phyloP scores from a whole-genome alignment of 2,113 vertebrate species.

The Calyptommatus sinebrachiatus region DNA sequence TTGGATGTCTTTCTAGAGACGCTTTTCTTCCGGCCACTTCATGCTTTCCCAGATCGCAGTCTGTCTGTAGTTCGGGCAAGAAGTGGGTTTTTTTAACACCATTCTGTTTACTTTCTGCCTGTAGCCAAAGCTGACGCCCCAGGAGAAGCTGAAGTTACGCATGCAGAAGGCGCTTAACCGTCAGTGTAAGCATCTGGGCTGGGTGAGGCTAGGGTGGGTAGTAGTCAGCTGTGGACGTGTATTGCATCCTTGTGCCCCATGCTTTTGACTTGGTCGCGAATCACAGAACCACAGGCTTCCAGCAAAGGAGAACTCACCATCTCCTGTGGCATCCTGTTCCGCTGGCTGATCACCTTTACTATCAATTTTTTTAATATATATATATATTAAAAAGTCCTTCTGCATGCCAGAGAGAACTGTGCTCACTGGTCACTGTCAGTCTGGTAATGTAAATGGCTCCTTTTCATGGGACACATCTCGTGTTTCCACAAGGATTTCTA shows the following conservation, averaged over 20 bases:
- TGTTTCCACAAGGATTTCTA: too few relatives aligned
- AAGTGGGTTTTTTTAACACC: background rate
- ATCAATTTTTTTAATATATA: too few relatives aligned
- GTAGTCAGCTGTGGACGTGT: accelerated
- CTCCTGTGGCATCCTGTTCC: too few relatives aligned
- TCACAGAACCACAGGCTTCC: too few relatives aligned
- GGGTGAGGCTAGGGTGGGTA: background rate
- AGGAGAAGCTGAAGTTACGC: conserved; percentile 87
- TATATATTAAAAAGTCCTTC: too few relatives aligned
- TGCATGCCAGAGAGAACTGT: too few relatives aligned
- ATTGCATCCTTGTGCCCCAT: accelerated
- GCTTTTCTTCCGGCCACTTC: background rate
- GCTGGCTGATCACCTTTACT: too few relatives aligned
- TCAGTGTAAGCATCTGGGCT: conserved; percentile 78
- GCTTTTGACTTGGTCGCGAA: accelerated
- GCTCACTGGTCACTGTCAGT: too few relatives aligned
- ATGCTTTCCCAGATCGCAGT: conserved; percentile 12
- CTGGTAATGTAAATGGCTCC: too few relatives aligned
- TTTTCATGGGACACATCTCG: too few relatives aligned
- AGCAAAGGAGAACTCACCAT: too few relatives aligned
- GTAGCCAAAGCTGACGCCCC: conserved; percentile 90
- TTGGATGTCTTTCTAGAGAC: background rate
- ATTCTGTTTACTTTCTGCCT: conserved; percentile 31
- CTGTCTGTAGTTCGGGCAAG: conserved; percentile 28
- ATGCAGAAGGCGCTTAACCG: conserved; percentile 95